These are phyloP conservation scores for Portevinia maculata DNA, from an alignment of 2,888 invertebrate genomes.

Conservation along the genomic window DNA sequence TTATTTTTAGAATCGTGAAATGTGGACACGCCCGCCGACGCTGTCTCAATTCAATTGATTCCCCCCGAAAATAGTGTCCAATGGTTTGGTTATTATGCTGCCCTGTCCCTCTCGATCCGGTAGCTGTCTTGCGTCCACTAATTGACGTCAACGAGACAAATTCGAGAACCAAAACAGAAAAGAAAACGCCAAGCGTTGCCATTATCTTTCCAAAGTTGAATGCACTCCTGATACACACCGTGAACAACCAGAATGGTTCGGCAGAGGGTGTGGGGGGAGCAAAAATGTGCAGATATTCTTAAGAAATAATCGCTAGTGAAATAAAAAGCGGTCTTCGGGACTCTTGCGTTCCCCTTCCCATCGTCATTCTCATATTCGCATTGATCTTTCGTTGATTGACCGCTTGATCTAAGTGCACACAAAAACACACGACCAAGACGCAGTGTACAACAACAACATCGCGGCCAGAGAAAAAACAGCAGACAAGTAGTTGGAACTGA, in stretches of 20 bases:
- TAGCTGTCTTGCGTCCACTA: conserved; percentile 7
- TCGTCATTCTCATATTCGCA: conserved; percentile 37
- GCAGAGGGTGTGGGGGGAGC: conserved; percentile 5
- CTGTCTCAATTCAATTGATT: conserved; percentile 14
- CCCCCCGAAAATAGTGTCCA: conserved; percentile 30
- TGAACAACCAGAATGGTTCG: conserved; percentile 2
- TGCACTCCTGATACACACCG: conserved; percentile 21
- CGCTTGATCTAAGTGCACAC: conserved; percentile 45
- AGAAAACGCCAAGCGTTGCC: conserved; percentile 21
- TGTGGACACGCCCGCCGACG: conserved; percentile 41
- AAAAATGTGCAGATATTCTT: conserved; percentile 55
- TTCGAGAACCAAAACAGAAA: conserved; percentile 28
- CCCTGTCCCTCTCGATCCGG: too few species aligned
- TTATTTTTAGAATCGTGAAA: conserved; percentile 50
- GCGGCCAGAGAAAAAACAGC: conserved; percentile 16
- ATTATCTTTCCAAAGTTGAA: conserved; percentile 51
- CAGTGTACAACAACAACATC: conserved; percentile 13
- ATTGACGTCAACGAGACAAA: conserved; percentile 44
- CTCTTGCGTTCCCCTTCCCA: conserved; percentile 7
- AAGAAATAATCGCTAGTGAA: conserved; percentile 54
- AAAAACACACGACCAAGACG: conserved; percentile 37
- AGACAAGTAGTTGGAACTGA: conserved; percentile 50
- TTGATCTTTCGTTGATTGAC: conserved; percentile 64
- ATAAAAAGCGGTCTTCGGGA: conserved; percentile 52
- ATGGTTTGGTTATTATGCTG: too few species aligned